Evolutionary conservation across 2,888 invertebrate genomes (phyloP).

Genomic region (Euplexia lucipara): DNA sequence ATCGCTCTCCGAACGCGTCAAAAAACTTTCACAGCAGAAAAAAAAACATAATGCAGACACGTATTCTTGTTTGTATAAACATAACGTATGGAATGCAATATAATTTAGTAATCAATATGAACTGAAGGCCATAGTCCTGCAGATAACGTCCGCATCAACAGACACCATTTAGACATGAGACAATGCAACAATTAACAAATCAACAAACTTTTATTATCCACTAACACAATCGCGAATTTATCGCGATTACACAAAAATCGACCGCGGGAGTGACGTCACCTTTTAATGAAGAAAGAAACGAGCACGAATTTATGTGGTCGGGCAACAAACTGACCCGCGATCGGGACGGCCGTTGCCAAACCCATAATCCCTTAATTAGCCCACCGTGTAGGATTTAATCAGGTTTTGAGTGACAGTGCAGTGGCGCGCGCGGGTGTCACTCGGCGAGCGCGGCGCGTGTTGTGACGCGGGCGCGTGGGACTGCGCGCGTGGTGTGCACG

Average conservation of each 20-base stretch:
- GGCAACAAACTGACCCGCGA: slow-evolving; percentile 80
- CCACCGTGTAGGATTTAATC: slow-evolving; percentile 74
- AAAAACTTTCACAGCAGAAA: slow-evolving; percentile 12
- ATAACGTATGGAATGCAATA: slow-evolving; percentile 68
- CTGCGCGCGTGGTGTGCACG: slow-evolving; percentile 63
- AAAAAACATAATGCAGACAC: slow-evolving; percentile 46
- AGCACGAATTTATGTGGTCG: slow-evolving; percentile 82
- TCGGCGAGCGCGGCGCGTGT: slow-evolving; percentile 63
- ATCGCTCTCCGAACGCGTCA: slow-evolving; percentile 17
- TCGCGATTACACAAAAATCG: slow-evolving; percentile 74
- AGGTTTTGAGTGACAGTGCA: slow-evolving; percentile 66
- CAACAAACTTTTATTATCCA: slow-evolving; percentile 60
- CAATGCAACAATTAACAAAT: slow-evolving; percentile 79
- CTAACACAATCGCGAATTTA: slow-evolving; percentile 64
- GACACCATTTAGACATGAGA: slow-evolving; percentile 73
- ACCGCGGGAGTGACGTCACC: slow-evolving; percentile 87
- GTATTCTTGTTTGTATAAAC: slow-evolving; percentile 60
- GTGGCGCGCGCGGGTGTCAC: slow-evolving; percentile 66
- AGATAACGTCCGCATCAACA: slow-evolving; percentile 63
- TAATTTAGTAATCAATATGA: slow-evolving; percentile 78
- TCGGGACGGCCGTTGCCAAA: slow-evolving; percentile 78
- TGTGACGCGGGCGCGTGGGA: slow-evolving; percentile 64
- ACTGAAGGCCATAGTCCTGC: slow-evolving; percentile 73
- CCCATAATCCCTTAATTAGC: slow-evolving; percentile 86
- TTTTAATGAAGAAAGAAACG: slow-evolving; percentile 84